Percentiles rank a stretch among this genome's conserved stretches.
phyloP scores from a whole-genome alignment of 2,113 vertebrate species.

The Grantiella picta region DNA sequence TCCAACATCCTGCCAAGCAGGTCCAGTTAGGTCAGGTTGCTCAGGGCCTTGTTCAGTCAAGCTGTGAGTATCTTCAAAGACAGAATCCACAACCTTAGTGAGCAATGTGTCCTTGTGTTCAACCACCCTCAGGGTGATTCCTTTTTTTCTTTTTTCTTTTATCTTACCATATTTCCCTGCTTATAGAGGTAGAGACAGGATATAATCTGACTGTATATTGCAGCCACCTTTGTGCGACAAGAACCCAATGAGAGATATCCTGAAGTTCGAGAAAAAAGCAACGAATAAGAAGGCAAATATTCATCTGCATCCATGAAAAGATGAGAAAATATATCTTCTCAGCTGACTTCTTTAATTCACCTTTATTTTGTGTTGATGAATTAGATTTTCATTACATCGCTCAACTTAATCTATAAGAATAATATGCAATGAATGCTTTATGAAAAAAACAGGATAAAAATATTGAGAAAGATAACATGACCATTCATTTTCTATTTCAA shows the following conservation, averaged over 20 bases:
- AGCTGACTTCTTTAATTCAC: neutral
- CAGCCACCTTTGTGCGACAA: rapidly evolving
- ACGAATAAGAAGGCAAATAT: neutral
- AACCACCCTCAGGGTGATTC: neutral
- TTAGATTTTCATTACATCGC: neutral
- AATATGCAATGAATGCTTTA: neutral
- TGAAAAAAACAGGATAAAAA: neutral
- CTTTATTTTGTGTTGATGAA: neutral
- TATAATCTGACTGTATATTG: neutral
- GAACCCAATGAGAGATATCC: neutral
- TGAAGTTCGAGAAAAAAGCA: neutral
- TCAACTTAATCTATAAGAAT: neutral
- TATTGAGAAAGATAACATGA: neutral
- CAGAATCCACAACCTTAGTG: neutral
- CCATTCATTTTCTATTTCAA: neutral
- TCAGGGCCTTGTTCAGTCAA: neutral
- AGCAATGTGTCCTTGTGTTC: neutral
- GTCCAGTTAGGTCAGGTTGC: neutral
- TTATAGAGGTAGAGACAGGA: neutral
- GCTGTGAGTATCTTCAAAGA: neutral
- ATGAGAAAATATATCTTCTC: neutral
- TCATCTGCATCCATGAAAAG: neutral
- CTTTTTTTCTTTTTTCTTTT: neutral
- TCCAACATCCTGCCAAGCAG: neutral
- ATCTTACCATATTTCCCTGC: neutral